Evolutionary conservation across 2,113 vertebrate genomes (phyloP).

Genomic region (Gobiocypris rarus): DNA sequence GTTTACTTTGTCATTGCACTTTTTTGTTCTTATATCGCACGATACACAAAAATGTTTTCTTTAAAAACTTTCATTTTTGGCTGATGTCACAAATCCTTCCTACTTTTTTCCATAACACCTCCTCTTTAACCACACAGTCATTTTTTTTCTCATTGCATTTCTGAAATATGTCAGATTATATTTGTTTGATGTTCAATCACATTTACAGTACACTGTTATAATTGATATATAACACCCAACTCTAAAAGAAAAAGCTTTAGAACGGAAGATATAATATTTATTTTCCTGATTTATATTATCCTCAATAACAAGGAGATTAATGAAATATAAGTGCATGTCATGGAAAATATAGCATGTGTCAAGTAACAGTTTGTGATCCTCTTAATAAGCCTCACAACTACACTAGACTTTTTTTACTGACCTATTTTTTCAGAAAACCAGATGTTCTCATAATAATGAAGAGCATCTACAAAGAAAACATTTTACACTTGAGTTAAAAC

Average conservation of each 20-base stretch:
- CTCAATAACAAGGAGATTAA: background rate
- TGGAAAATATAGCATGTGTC: background rate
- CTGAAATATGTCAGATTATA: too few relatives aligned
- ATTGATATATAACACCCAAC: background rate
- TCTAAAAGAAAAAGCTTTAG: background rate
- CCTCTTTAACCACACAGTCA: background rate
- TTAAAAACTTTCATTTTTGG: background rate
- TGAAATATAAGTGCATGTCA: background rate
- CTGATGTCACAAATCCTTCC: background rate
- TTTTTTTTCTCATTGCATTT: too few relatives aligned
- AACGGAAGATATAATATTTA: background rate
- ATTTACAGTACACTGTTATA: background rate
- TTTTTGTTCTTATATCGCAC: background rate
- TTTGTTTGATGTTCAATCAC: background rate
- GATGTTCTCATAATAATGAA: slow-evolving; percentile 31
- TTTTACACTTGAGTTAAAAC: slow-evolving; percentile 27
- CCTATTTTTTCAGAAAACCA: slow-evolving; percentile 23
- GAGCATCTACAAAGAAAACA: background rate
- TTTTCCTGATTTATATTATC: background rate
- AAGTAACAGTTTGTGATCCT: background rate
- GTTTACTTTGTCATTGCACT: background rate
- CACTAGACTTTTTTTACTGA: slow-evolving; percentile 1
- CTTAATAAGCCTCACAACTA: background rate
- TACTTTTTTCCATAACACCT: background rate
- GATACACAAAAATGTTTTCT: background rate